phyloP scores from a whole-genome alignment of 1,140 invertebrate genomes.

The Globodera ellingtonae region DNA sequence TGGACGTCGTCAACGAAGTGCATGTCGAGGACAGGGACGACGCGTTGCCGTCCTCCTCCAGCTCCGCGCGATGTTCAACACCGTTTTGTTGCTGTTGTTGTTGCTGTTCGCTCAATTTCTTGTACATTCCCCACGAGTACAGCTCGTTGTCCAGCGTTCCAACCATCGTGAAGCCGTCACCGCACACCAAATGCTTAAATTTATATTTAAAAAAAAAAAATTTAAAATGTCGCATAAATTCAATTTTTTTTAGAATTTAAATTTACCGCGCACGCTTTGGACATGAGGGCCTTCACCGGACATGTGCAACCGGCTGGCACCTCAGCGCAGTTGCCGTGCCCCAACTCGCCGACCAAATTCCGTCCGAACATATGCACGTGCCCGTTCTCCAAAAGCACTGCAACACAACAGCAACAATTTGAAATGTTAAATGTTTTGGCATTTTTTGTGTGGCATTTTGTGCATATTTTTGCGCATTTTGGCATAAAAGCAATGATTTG shows the following conservation, averaged over 20 bases:
- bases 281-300: slow-evolving; percentile 70
- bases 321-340: slow-evolving; percentile 67
- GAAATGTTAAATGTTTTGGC: not conserved
- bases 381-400: slow-evolving; percentile 73
- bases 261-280: slow-evolving; percentile 70
- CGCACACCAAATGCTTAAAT: slow-evolving; percentile 71
- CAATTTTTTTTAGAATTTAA: not conserved
- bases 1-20: not conserved
- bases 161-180: slow-evolving; percentile 73
- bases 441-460: slow-evolving; percentile 12
- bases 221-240: not conserved
- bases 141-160: slow-evolving; percentile 74
- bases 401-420: slow-evolving; percentile 37
- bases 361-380: slow-evolving; percentile 74
- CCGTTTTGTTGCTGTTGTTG: not conserved
- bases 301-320: slow-evolving; percentile 64
- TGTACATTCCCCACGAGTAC: slow-evolving; percentile 74
- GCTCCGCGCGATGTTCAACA: not conserved
- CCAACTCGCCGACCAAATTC: slow-evolving; percentile 72
- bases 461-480: not conserved
- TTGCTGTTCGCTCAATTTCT: slow-evolving; percentile 26
- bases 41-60: not conserved
- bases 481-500: no score
- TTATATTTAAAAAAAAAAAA: slow-evolving; percentile 33
- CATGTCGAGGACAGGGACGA: not conserved